phyloP scores from a whole-genome alignment of 2,888 invertebrate species.

The Altica lythri region DNA sequence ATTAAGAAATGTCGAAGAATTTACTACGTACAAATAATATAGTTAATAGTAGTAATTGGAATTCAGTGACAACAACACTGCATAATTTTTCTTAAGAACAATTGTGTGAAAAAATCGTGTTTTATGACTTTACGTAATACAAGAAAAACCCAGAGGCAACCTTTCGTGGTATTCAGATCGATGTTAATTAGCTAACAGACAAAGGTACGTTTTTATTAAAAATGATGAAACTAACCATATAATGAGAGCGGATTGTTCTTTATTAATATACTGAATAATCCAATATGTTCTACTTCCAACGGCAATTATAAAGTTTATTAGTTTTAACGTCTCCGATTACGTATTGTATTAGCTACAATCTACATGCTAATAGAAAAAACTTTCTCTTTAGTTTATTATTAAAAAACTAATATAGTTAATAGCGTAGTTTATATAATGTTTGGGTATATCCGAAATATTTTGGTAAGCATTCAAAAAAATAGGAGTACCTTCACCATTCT shows the following conservation, averaged over 20 bases:
- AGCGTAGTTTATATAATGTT: no score
- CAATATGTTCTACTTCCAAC: no score
- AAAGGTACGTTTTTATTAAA: constrained; percentile 10
- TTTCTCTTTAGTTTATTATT: no score
- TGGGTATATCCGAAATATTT: no score
- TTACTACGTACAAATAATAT: constrained; percentile 2
- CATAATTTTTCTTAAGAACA: constrained; percentile 10
- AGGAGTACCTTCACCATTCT: no score
- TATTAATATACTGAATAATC: no score
- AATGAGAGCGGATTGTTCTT: constrained; percentile 2
- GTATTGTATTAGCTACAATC: no score
- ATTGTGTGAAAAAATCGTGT: constrained; percentile 19
- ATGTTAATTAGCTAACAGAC: constrained; percentile 10
- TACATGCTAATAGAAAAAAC: background rate
- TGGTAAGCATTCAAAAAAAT: no score
- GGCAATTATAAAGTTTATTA: no score
- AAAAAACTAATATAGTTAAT: no score
- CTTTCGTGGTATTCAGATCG: constrained; percentile 2
- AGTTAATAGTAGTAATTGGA: constrained; percentile 6
- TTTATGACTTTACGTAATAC: constrained; percentile 15
- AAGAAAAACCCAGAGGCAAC: constrained; percentile 11
- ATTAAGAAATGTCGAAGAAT: constrained; percentile 2
- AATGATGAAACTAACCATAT: constrained; percentile 9
- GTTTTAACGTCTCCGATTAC: background rate
- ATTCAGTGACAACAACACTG: constrained; percentile 8